A percentile compares a stretch with the other conserved stretches of the same genome.
phyloP scores from a whole-genome alignment of 2,797 vertebrate species.

The Astyanax mexicanus region DNA sequence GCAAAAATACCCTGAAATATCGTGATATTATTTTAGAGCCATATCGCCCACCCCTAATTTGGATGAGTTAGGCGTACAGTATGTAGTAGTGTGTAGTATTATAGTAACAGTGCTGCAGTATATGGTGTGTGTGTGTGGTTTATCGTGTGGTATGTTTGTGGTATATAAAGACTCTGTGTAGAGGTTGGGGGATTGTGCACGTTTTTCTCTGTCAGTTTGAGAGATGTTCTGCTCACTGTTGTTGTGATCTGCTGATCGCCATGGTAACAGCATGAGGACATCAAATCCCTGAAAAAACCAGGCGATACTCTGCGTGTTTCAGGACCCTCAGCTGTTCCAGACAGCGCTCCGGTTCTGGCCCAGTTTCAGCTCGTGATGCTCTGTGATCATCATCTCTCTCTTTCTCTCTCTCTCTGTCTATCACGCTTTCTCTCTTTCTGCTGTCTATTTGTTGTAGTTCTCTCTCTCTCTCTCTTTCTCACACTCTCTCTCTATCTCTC shows the following conservation, averaged over 20 bases:
- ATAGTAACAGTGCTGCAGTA: too few species aligned
- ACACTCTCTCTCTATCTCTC: neutral
- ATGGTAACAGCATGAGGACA: slow-evolving; percentile 16
- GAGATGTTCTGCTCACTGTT: neutral
- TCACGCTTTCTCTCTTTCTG: too few species aligned
- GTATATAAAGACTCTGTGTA: neutral
- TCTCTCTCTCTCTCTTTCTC: too few species aligned
- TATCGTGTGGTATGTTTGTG: neutral
- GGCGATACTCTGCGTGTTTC: neutral
- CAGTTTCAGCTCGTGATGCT: neutral
- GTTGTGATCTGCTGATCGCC: slow-evolving; percentile 20
- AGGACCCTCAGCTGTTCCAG: neutral
- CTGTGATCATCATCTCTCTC: neutral
- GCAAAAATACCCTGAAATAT: too few species aligned
- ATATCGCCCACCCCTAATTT: too few species aligned
- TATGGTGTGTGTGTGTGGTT: neutral
- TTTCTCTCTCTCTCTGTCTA: too few species aligned
- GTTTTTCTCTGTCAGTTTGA: neutral
- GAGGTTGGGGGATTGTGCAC: neutral
- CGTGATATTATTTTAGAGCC: too few species aligned
- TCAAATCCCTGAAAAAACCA: neutral
- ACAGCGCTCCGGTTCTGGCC: neutral
- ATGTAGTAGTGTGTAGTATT: too few species aligned
- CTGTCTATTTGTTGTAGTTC: too few species aligned
- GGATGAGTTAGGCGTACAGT: too few species aligned